phyloP scores from a whole-genome alignment of 2,888 invertebrate genomes.

The Rhingia rostrata region DNA sequence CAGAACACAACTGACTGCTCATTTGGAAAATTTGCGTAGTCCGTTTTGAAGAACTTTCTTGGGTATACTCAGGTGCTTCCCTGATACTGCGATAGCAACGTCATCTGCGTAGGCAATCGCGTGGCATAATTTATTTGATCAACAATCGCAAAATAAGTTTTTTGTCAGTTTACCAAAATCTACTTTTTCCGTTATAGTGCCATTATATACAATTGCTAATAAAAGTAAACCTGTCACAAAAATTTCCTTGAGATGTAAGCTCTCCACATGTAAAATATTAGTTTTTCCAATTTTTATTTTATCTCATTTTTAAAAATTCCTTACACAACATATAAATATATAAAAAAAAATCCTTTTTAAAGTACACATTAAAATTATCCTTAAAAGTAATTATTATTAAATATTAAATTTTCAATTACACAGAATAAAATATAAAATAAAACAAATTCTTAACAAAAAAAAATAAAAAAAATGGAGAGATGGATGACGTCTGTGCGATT shows the following conservation, averaged over 20 bases:
- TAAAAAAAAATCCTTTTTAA: constrained; percentile 43
- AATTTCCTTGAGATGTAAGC: neutral
- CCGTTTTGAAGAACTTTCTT: too few species aligned
- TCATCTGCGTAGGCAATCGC: too few species aligned
- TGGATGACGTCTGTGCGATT: constrained; percentile 35
- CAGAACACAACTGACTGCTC: too few species aligned
- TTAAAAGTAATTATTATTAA: constrained; percentile 54
- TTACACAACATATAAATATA: constrained; percentile 67
- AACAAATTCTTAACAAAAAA: constrained; percentile 5
- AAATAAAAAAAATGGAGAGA: neutral
- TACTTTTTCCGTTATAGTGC: too few species aligned
- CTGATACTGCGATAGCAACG: too few species aligned
- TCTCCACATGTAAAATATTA: neutral
- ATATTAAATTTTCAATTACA: constrained; percentile 35
- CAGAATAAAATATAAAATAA: neutral
- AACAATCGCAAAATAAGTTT: too few species aligned
- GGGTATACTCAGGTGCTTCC: too few species aligned
- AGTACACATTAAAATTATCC: constrained; percentile 49
- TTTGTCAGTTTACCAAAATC: too few species aligned
- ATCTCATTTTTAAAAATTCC: constrained; percentile 34
- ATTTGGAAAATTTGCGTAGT: too few species aligned
- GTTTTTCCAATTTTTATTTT: neutral
- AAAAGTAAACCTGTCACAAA: neutral
- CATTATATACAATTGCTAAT: too few species aligned
- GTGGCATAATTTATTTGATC: too few species aligned